Base-by-base conservation (phyloP, 2,113 vertebrate genomes). In the Diglossa brunneiventris region DNA sequence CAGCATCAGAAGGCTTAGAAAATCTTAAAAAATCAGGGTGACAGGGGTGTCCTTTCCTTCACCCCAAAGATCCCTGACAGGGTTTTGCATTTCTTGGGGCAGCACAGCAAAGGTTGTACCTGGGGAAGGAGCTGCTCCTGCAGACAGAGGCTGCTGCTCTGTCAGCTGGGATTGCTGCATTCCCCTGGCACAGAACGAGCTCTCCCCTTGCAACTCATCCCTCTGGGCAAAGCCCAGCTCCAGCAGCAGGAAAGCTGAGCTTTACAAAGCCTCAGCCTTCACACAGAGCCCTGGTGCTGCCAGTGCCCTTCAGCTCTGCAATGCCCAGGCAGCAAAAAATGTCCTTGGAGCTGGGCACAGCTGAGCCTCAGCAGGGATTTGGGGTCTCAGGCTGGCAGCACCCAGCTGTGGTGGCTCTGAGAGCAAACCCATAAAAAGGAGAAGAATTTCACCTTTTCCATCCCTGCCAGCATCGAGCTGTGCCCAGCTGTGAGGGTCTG, bases 21-120 rank as follows among this genome's bases (percentile, higher is more conserved):
- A 24, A 47, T 13, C 47, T 47, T 49, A 14, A 49, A 49, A 49
- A 4, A 49, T 14, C 47, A 49, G 23, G 2, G 23, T 2, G 7
- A 24, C 24, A 49, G 49, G 49, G 30, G 4, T 31, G 53, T 55
- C 30, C 53, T 55, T 55, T 33, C 19, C 30, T 55, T n/a, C 39
- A 11, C 10, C 15, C 27, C 4, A 5, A 2, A 8, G 15, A 39
- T 64, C n/a, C 33, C 46, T 41, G 20, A 8, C 13, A 7, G 67
- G 59, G 37, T 14, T 49, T 13, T 26, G 78, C 16, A 9, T 44
- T 44, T 64, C 44, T 44, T 21, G 42, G 41, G 35, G 63, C 42
- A 49, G 37, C 9, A 13, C 15, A 9, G 1, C 0, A 3, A 6
- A 15, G 52, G 30, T 1, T 39, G 4, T 11, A 13, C 42, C n/a